A percentile compares a stretch with the other conserved stretches of the same genome.
These are phyloP conservation scores for Novumbra hubbsi DNA, from an alignment of 2,797 vertebrate species.

Conservation along the genomic window DNA sequence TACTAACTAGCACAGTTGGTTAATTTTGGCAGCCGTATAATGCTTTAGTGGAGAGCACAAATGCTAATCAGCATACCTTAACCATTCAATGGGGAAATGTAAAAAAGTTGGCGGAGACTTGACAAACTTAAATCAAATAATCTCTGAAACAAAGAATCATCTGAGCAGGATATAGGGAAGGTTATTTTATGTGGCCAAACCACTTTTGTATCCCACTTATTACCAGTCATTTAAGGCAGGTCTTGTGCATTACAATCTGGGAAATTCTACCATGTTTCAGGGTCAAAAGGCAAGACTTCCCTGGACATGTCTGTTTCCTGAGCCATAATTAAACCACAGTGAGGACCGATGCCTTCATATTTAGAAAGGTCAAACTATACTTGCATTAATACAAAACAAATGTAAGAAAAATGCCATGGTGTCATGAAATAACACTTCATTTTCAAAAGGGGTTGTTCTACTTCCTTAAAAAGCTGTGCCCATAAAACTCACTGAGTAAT, in stretches of 20 bases:
- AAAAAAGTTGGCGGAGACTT: slow-evolving; percentile 50
- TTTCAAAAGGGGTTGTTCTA: neutral
- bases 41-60: slow-evolving; percentile 40
- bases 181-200: slow-evolving; percentile 46
- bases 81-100: slow-evolving; percentile 40
- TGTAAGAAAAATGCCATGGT: slow-evolving; percentile 10
- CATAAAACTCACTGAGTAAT: slow-evolving; percentile 4
- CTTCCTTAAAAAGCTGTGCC: neutral
- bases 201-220: slow-evolving; percentile 24
- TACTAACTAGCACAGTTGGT: slow-evolving; percentile 53
- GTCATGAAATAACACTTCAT: slow-evolving; percentile 4
- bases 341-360: slow-evolving; percentile 35
- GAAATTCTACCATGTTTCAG: slow-evolving; percentile 46
- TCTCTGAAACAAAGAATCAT: slow-evolving; percentile 34
- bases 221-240: slow-evolving; percentile 53
- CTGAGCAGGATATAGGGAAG: slow-evolving; percentile 51
- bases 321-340: slow-evolving; percentile 52
- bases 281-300: slow-evolving; percentile 38
- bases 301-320: slow-evolving; percentile 58
- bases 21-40: slow-evolving; percentile 51
- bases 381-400: slow-evolving; percentile 31
- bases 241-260: slow-evolving; percentile 53
- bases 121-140: slow-evolving; percentile 49
- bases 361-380: slow-evolving; percentile 17
- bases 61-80: slow-evolving; percentile 3